Evolutionary conservation across 2,113 vertebrate species (phyloP), one percentile per base, ranked within the genome.

Genomic region (Gopherus evgoodei): DNA sequence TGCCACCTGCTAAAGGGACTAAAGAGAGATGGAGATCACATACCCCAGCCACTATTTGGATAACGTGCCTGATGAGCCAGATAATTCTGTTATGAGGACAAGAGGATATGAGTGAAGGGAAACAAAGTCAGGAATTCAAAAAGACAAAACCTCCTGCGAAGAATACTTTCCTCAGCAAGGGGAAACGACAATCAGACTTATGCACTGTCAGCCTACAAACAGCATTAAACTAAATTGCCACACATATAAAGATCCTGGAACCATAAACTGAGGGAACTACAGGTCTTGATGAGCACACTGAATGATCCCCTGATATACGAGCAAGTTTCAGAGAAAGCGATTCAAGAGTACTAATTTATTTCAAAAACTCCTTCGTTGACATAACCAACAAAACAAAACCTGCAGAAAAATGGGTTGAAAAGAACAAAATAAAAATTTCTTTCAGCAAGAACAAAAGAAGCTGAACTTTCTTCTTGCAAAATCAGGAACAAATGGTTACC

Each of bases 71-170:
- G 92, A 95, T 59, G 92, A 95, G 88, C 80, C 91, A 93, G 91
- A 95, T 83, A 57, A 86, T 89, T 89, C 94, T 76, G 84, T 85
- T 27, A 4, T 90, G 80, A 29, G 90, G 75, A 81, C 38, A 89
- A 81, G 90, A 59, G 65, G 82, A 87, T 81, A 93, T 49, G 88
- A 91, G 96, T 95, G 84, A 95, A 47, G 88, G 47, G 90, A 94
- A 96, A 35, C 1, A 92, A 96, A 96, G 95, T 97, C 79, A 96
- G 93, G 90, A 93, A 95, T 49, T 7, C 59, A 59, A 79, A 93
- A 87, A 50, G 83, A 85, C 93, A 89, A 75, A 27, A 25, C 82
- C 84, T 91, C 14, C 84, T 81, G 91, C 91, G 84, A 91, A 54
- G 8, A 85, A 13, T 88, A 27, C 47, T 91, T 75, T n/a, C 4